Evolutionary conservation across 2,888 invertebrate genomes (phyloP), one percentile per base, ranked within the genome.

Genomic region (Spicauda simplicius): DNA sequence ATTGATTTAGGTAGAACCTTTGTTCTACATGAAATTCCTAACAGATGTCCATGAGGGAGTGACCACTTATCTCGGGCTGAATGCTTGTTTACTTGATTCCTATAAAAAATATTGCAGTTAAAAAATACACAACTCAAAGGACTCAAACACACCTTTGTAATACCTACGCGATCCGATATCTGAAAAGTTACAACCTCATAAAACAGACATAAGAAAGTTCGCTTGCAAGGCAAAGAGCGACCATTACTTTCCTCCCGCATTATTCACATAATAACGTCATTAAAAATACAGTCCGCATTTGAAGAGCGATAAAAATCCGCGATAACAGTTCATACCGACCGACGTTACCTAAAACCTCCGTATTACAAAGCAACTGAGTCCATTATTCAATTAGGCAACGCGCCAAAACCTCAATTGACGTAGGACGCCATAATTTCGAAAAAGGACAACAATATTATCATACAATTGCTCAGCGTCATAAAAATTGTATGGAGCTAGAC

Each of bases 371-470:
- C 2, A 12, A 61, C 71, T 74, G 68, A 62, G 58, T 33, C 45
- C 16, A 76, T 58, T 66, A 60, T 73, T 37, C 56, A 60, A 63
- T 68, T 53, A 54, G 68, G 69, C 56, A 58, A 48, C 45, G 41
- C 45, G 62, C 64, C 69, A 68, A 71, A 72, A 72, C 69, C 37
- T 62, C 58, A 69, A 64, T 67, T 91, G 90, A 90, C 91, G 91
- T 86, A 73, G 74, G 77, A 73, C 77, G 67, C 91, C 90, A 90
- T 91, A 88, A 83, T 80, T 80, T 80, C 84, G 74, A 81, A 85
- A 87, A 90, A 84, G 90, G 90, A 79, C 73, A 75, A 20, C 78
- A 74, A 75, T 79, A 91, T 91, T 92, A 92, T 86, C 91, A 92
- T 91, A 92, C 92, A 92, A 92, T 91, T 81, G 88, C 78, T 71